Percentiles rank a stretch among this genome's conserved stretches.
Evolutionary conservation across 2,797 vertebrate species (phyloP).

Genomic region (Miichthys miiuy): DNA sequence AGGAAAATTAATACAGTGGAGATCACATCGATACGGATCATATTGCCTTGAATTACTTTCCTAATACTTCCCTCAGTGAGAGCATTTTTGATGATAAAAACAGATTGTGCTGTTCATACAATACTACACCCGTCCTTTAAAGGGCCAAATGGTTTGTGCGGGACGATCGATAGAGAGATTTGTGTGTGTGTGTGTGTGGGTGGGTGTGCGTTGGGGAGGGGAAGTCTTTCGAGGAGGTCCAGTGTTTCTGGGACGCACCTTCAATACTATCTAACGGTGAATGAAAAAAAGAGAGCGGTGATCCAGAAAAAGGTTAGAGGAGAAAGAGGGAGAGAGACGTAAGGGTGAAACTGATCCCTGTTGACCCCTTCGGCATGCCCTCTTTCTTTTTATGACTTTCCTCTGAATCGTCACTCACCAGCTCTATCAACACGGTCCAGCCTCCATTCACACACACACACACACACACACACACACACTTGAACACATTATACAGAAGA

Average conservation of each 20-base stretch:
- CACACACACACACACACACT: slow-evolving; percentile 44
- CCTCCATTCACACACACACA: slow-evolving; percentile 61
- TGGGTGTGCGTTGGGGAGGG: background rate
- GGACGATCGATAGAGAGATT: slow-evolving; percentile 58
- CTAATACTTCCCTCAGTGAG: slow-evolving; percentile 64
- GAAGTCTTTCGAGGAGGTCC: slow-evolving; percentile 39
- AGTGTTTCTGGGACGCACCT: slow-evolving; percentile 48
- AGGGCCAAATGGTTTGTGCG: slow-evolving; percentile 45
- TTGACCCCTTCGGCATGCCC: slow-evolving; percentile 81
- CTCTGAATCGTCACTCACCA: slow-evolving; percentile 82
- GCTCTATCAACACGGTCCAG: slow-evolving; percentile 74
- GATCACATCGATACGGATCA: slow-evolving; percentile 67
- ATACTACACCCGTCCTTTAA: slow-evolving; percentile 40
- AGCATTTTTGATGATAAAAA: slow-evolving; percentile 68
- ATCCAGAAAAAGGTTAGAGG: slow-evolving; percentile 63
- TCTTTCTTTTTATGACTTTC: slow-evolving; percentile 85
- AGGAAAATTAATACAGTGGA: slow-evolving; percentile 58
- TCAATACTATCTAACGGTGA: slow-evolving; percentile 39
- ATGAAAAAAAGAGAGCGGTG: slow-evolving; percentile 54
- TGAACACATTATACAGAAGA: slow-evolving; percentile 29
- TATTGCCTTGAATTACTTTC: slow-evolving; percentile 69
- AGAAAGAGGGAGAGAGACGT: slow-evolving; percentile 57
- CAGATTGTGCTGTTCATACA: slow-evolving; percentile 56
- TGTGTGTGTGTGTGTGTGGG: slow-evolving; percentile 7
- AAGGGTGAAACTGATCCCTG: slow-evolving; percentile 82